Conservation (phyloP, 2,888 invertebrate species). For the Candidula unifasciata region DNA sequence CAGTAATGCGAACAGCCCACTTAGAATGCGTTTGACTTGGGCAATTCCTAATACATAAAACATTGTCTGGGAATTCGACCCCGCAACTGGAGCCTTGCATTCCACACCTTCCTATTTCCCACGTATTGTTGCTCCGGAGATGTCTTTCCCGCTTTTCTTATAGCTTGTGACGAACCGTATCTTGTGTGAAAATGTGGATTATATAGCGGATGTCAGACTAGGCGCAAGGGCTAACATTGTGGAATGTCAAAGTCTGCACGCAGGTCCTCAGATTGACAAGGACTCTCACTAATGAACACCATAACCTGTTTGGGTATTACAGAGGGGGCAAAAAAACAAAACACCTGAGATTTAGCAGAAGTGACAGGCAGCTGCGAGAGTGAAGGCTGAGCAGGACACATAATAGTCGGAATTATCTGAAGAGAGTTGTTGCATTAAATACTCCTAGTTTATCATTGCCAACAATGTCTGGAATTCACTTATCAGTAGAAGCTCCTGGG, state of each 20-base stretch:
- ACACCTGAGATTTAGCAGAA: no score
- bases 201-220: neutral
- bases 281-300: no score
- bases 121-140: constrained; percentile 12
- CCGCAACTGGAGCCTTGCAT: constrained; percentile 9
- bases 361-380: no score
- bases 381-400: no score
- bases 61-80: constrained; percentile 29
- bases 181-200: constrained; percentile 6
- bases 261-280: no score
- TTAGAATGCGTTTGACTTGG: constrained; percentile 16
- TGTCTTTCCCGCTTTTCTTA: neutral
- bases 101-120: constrained; percentile 24
- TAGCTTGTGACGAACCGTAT: constrained; percentile 16
- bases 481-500: no score
- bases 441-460: no score
- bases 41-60: constrained; percentile 23
- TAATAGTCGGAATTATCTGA: no score
- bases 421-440: no score
- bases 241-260: neutral
- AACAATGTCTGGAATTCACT: no score
- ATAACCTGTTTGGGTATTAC: no score
- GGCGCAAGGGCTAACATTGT: neutral
- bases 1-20: constrained; percentile 20
- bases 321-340: no score